phyloP scores from a whole-genome alignment of 2,113 vertebrate genomes.

The Butastur rufipennis region DNA sequence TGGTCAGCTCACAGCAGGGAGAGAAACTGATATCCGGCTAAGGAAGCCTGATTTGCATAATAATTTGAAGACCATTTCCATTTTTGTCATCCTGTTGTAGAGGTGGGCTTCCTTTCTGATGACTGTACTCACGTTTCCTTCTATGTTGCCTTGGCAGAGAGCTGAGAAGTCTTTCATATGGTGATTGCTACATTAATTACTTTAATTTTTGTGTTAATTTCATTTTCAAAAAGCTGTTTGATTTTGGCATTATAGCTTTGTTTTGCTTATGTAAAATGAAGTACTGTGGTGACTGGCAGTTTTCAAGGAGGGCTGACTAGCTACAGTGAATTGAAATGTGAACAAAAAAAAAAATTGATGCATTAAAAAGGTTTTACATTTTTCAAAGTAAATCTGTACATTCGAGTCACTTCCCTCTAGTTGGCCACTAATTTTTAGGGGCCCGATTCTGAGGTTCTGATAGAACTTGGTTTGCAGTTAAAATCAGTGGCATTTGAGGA shows the following conservation, averaged over 20 bases:
- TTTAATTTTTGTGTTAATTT: constrained; percentile 32
- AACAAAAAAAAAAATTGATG: not conserved
- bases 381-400: not conserved
- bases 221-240: not conserved
- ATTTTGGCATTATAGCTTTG: not conserved
- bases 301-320: not conserved
- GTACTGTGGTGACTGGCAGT: not conserved
- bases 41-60: constrained; percentile 48
- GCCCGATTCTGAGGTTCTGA: not conserved
- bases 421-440: not conserved
- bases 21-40: not conserved
- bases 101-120: constrained; percentile 9
- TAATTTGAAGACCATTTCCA: constrained; percentile 35
- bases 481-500: not conserved
- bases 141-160: not conserved
- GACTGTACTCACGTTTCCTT: not conserved
- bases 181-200: constrained; percentile 16
- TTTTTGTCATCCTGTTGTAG: not conserved
- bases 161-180: constrained; percentile 22
- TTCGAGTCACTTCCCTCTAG: not conserved
- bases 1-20: not conserved
- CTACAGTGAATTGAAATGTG: not conserved
- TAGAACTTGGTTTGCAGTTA: not conserved
- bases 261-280: not conserved
- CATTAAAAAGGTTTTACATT: not conserved